Base-by-base conservation (phyloP, 92 coral and sea anemone species). In the Zoanthus sansibaricus region DNA sequence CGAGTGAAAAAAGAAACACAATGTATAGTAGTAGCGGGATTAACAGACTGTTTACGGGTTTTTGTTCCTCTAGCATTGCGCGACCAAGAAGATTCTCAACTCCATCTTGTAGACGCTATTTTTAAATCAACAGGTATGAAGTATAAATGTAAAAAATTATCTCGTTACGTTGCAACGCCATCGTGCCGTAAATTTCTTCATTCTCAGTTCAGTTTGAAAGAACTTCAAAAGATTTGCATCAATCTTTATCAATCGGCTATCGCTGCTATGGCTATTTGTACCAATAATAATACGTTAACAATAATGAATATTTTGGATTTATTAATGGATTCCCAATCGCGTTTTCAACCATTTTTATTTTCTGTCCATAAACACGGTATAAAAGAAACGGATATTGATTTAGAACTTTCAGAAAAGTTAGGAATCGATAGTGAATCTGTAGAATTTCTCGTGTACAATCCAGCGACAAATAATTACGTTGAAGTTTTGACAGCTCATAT, bases 41-140 rank as follows among this genome's bases (percentile, higher is more conserved):
- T 66, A 10, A 66, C 71, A 6, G 71, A 66, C 71, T 66, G 71
- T 66, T 32, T 66, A n/a, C 71, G 71, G 6, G 71, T 66, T n/a
- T 66, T 66, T 17, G 11, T 66, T 66, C 71, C 71, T 32, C 7
- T 9, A 1, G 71, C 18, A n/a, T 17, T n/a, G 13, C 71, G 71
- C 71, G 71, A 66, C 71, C 11, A 66, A n/a, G 11, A 11, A n/a
- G 18, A 66, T n/a, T 18, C 71, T 11, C 71, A 66, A 11, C 0
- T 66, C 6, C 32, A n/a, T 17, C 71, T 66, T 9, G 71, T 66
- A 25, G 71, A 66, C 7, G 9, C 6, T 3, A 66, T 66, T 25
- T 66, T 66, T 11, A n/a, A 66, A 66, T 66, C 71, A 7, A 66
- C 71, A 11, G 71, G 12, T 5, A n/a, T 66, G 71, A 66, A 17